Conservation (phyloP, 2,113 vertebrate genomes). For the Semicossyphus pulcher region DNA sequence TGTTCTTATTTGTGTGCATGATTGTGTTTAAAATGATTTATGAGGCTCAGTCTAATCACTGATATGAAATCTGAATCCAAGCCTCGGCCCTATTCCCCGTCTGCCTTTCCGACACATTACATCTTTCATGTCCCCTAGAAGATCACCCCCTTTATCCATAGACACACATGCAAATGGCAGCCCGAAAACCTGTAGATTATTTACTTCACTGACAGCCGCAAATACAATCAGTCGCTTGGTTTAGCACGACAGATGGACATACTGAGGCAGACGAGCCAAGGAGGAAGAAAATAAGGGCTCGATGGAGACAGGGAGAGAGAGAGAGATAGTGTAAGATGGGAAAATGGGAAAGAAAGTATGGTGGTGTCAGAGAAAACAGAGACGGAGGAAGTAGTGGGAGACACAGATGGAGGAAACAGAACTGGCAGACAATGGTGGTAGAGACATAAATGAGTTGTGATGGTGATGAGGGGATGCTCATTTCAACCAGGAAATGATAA, state of each 20-base stretch:
- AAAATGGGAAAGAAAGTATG: slow-evolving; percentile 19
- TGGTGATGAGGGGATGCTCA: slow-evolving; percentile 46
- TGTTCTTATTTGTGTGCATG: slow-evolving; percentile 14
- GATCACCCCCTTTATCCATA: neutral
- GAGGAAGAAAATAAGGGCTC: slow-evolving; percentile 24
- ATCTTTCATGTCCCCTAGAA: neutral
- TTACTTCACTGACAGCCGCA: slow-evolving; percentile 47
- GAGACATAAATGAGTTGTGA: slow-evolving; percentile 38
- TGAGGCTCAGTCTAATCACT: slow-evolving; percentile 5
- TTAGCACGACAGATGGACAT: slow-evolving; percentile 71
- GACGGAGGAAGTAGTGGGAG: slow-evolving; percentile 39
- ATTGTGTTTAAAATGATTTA: slow-evolving; percentile 38
- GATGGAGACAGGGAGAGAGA: slow-evolving; percentile 23
- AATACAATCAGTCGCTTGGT: slow-evolving; percentile 59
- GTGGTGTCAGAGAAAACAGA: slow-evolving; percentile 47
- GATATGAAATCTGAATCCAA: neutral
- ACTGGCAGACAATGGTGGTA: slow-evolving; percentile 54
- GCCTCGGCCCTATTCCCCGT: neutral
- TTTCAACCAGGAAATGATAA: slow-evolving; percentile 28
- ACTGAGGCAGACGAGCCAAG: slow-evolving; percentile 36
- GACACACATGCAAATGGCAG: slow-evolving; percentile 3
- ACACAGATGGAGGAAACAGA: slow-evolving; percentile 64
- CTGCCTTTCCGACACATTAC: slow-evolving; percentile 11
- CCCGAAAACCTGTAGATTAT: slow-evolving; percentile 40
- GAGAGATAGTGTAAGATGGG: slow-evolving; percentile 1